Conservation (phyloP, 2,888 invertebrate species). For the Camptogramma bilineatum region DNA sequence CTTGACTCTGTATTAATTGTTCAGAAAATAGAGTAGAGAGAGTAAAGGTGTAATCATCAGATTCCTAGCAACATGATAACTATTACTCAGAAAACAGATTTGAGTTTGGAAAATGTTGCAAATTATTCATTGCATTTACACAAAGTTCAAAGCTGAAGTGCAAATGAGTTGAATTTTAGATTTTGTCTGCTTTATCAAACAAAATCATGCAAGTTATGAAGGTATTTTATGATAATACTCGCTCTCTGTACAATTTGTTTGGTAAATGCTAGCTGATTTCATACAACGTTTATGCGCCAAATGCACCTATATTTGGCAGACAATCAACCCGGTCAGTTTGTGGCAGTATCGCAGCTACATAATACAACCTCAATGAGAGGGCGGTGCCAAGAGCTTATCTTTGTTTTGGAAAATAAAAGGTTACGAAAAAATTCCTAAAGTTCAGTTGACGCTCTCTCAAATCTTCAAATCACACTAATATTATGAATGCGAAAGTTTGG, state of each 20-base stretch:
- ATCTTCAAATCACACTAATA: too few species aligned
- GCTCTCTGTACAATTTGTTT: constrained; percentile 10
- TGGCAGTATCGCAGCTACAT: constrained; percentile 40
- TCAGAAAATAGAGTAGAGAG: too few species aligned
- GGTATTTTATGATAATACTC: neutral
- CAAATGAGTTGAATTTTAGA: neutral
- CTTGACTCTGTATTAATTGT: too few species aligned
- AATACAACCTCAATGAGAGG: constrained; percentile 30
- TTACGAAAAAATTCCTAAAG: neutral
- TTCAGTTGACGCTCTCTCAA: too few species aligned
- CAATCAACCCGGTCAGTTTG: constrained; percentile 47
- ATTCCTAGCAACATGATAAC: neutral
- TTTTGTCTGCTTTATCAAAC: neutral
- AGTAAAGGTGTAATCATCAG: too few species aligned
- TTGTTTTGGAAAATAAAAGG: constrained; percentile 29
- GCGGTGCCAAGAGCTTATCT: constrained; percentile 35
- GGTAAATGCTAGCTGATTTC: constrained; percentile 27
- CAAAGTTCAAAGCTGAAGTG: neutral
- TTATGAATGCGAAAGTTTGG: too few species aligned
- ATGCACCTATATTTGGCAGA: constrained; percentile 47
- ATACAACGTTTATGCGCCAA: constrained; percentile 28
- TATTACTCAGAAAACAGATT: neutral
- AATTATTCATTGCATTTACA: neutral
- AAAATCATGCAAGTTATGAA: neutral
- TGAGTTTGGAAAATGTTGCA: too few species aligned